Conservation (phyloP, 2,888 invertebrate genomes). For the Zaprionus bogoriensis region DNA sequence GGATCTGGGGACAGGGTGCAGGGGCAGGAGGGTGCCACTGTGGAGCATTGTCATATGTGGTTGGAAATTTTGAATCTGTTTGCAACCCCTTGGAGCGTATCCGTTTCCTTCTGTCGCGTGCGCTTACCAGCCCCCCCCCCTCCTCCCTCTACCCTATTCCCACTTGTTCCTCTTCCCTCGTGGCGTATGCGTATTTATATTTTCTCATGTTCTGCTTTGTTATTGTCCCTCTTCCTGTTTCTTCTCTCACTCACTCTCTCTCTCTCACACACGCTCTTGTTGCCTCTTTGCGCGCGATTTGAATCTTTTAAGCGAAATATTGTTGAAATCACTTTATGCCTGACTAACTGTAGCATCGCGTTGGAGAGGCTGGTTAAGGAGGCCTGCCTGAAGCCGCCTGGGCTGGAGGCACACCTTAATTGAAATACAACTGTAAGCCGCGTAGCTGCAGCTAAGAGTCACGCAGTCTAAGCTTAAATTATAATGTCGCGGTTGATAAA, state of each 20-base stretch:
- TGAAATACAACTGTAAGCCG: conserved; percentile 55
- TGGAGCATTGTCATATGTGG: conserved; percentile 80
- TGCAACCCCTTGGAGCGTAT: conserved; percentile 79
- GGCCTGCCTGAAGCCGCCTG: background rate
- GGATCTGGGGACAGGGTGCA: background rate
- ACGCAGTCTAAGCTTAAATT: conserved; percentile 70
- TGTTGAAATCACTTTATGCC: conserved; percentile 78
- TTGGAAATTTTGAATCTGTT: conserved; percentile 80
- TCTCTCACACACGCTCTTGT: background rate
- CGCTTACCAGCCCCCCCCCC: conserved; percentile 26
- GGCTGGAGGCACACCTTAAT: conserved; percentile 61
- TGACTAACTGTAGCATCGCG: conserved; percentile 42
- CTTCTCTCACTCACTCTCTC: conserved; percentile 15
- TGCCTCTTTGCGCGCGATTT: conserved; percentile 67
- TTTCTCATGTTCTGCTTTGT: conserved; percentile 58
- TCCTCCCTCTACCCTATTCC: background rate
- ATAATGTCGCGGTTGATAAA: conserved; percentile 54
- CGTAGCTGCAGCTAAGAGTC: conserved; percentile 41
- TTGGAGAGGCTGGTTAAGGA: background rate
- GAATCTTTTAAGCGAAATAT: conserved; percentile 80
- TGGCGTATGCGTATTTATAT: conserved; percentile 78
- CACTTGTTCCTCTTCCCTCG: conserved; percentile 55
- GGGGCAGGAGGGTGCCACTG: conserved; percentile 39
- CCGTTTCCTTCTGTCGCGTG: conserved; percentile 79
- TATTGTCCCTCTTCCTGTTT: conserved; percentile 42